Evolutionary conservation across 2,888 invertebrate species (phyloP).

Genomic region (Agriopis marginaria): DNA sequence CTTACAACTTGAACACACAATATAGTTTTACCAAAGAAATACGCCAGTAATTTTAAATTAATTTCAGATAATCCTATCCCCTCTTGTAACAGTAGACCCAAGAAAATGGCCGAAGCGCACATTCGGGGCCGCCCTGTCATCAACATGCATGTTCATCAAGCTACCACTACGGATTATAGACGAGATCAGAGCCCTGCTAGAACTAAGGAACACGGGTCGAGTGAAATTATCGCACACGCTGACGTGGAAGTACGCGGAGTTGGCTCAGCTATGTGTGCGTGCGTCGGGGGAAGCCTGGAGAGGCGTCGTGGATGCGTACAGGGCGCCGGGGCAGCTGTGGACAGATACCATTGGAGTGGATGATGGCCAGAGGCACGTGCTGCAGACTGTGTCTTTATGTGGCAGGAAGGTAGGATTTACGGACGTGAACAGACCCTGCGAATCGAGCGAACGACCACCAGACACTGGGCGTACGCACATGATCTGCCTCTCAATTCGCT

Average conservation of each 20-base stretch:
- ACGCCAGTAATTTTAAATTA: background rate
- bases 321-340: slow-evolving; percentile 77
- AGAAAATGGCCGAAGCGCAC: slow-evolving; percentile 75
- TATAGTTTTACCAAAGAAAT: too few species aligned
- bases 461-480: too few species aligned
- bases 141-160: slow-evolving; percentile 59
- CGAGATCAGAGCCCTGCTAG: slow-evolving; percentile 69
- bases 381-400: slow-evolving; percentile 89
- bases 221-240: slow-evolving; percentile 67
- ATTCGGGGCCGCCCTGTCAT: slow-evolving; percentile 54
- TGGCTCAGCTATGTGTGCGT: slow-evolving; percentile 70
- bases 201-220: slow-evolving; percentile 67
- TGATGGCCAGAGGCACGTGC: slow-evolving; percentile 82
- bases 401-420: slow-evolving; percentile 86
- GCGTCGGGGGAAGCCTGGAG: slow-evolving; percentile 69
- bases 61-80: slow-evolving; percentile 75
- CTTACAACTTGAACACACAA: too few species aligned
- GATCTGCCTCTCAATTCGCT: too few species aligned
- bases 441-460: too few species aligned
- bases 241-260: slow-evolving; percentile 78
- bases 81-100: slow-evolving; percentile 75
- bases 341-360: slow-evolving; percentile 86
- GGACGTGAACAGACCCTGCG: background rate
- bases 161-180: slow-evolving; percentile 68
- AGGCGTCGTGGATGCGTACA: slow-evolving; percentile 67